Evolutionary conservation across 1,140 invertebrate genomes (phyloP).

Genomic region (Schlechtendalia chinensis): DNA sequence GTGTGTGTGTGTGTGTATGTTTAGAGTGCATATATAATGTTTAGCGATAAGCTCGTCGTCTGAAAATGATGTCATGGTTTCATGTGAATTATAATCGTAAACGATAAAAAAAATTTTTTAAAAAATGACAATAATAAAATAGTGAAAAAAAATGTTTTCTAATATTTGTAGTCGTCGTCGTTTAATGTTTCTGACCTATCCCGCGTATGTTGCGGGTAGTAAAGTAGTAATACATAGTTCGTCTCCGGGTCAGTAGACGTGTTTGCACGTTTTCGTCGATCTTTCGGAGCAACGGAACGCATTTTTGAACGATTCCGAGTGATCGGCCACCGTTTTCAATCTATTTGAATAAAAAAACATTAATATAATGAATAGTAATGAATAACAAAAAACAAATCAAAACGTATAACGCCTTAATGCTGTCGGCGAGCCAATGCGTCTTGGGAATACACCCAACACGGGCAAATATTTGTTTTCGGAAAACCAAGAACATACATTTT

Average conservation of each 20-base stretch:
- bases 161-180: background rate
- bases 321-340: conserved; percentile 21
- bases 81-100: background rate
- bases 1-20: too few relatives aligned
- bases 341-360: background rate
- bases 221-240: too few relatives aligned
- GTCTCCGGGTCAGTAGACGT: background rate
- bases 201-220: too few relatives aligned
- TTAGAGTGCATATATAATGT: background rate
- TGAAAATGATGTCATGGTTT: conserved; percentile 29
- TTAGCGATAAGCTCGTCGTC: background rate
- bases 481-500: too few relatives aligned
- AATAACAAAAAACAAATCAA: background rate
- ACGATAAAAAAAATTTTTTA: background rate
- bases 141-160: background rate
- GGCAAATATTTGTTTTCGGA: too few relatives aligned
- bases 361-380: background rate
- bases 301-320: conserved; percentile 2
- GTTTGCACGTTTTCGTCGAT: conserved; percentile 7
- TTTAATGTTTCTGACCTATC: background rate
- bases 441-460: too few relatives aligned
- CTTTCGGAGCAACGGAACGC: background rate
- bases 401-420: background rate
- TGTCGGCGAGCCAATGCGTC: too few relatives aligned
- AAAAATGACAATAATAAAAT: conserved; percentile 1